Conservation (phyloP, 2,113 vertebrate genomes). For the Sorex fumeus region DNA sequence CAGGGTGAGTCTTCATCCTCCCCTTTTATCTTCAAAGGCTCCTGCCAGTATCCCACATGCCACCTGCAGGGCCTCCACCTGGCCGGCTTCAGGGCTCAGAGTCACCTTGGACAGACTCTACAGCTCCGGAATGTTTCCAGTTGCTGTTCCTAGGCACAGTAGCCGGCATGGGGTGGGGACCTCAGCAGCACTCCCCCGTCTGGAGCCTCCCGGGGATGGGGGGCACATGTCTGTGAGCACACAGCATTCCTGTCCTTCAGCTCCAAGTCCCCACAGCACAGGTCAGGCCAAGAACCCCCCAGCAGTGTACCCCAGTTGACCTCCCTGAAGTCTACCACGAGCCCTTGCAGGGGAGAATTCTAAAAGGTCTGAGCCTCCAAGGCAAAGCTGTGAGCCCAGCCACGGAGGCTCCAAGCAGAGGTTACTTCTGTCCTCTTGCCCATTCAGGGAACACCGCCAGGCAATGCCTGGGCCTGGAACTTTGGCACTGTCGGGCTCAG, state of each 20-base stretch:
- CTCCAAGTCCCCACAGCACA: not conserved
- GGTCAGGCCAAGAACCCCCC: too few species aligned
- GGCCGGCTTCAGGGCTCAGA: not conserved
- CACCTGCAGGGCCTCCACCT: not conserved
- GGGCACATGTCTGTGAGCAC: not conserved
- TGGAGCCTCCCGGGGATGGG: not conserved
- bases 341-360: not conserved
- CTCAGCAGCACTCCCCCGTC: not conserved
- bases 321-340: not conserved
- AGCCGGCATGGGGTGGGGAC: not conserved
- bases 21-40: not conserved
- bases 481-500: not conserved
- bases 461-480: not conserved
- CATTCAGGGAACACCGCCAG: not conserved
- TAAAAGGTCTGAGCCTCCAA: not conserved
- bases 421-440: not conserved
- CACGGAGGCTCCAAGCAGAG: not conserved
- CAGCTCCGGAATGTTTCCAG: not conserved
- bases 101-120: not conserved
- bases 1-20: not conserved
- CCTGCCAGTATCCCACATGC: not conserved
- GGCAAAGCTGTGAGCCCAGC: not conserved
- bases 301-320: fast-evolving
- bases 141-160: not conserved
- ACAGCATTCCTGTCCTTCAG: too few species aligned